Evolutionary conservation across 2,113 vertebrate genomes (phyloP).

Genomic region (Garra rufa): DNA sequence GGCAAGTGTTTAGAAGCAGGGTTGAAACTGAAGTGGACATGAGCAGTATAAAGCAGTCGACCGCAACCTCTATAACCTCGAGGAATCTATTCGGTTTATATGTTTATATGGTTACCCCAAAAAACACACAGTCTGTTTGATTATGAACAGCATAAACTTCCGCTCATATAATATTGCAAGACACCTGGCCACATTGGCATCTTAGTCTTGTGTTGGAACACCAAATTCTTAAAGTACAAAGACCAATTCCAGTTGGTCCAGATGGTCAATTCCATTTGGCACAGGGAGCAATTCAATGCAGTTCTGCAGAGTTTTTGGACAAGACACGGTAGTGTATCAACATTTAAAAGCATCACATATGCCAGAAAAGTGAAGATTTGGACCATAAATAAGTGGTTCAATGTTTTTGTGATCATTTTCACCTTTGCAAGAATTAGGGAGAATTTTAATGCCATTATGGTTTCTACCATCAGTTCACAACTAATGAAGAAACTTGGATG

Average conservation of each 20-base stretch:
- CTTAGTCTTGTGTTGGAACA: not conserved
- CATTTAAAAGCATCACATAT: not conserved
- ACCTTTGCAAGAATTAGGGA: not conserved
- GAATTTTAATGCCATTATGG: not conserved
- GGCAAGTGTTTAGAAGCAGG: not conserved
- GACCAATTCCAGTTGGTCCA: too few species aligned
- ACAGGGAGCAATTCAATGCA: not conserved
- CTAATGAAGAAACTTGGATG: not conserved
- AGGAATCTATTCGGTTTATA: too few species aligned
- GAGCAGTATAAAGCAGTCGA: too few species aligned
- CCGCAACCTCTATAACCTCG: too few species aligned
- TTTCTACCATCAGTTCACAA: not conserved
- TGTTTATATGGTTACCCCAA: not conserved
- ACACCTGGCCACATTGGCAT: not conserved
- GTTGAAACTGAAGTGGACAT: not conserved
- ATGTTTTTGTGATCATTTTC: not conserved
- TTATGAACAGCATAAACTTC: not conserved
- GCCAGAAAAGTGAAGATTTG: not conserved
- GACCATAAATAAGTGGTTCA: not conserved
- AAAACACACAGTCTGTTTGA: not conserved
- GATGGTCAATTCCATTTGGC: too few species aligned
- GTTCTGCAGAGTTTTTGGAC: not conserved
- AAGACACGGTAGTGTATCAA: not conserved
- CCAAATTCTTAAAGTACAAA: not conserved
- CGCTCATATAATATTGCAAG: not conserved